phyloP scores from a whole-genome alignment of 2,888 invertebrate genomes.

The Liposcelis brunnea region DNA sequence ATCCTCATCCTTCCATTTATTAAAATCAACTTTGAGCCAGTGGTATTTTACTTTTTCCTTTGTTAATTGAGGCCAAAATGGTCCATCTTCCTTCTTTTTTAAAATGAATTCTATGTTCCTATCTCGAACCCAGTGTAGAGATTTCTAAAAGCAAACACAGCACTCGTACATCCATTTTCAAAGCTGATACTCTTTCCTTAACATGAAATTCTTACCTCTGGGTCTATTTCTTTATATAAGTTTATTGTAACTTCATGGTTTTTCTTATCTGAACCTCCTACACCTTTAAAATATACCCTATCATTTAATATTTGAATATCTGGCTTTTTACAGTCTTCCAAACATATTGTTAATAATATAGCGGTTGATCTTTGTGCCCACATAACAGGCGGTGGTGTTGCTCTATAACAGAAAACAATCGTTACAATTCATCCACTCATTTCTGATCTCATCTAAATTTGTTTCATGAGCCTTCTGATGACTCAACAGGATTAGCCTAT shows the following conservation, averaged over 20 bases:
- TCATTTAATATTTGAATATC: constrained; percentile 47
- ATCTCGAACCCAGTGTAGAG: constrained; percentile 29
- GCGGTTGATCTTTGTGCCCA: constrained; percentile 85
- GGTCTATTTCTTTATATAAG: constrained; percentile 63
- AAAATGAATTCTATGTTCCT: constrained; percentile 34
- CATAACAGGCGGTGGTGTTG: constrained; percentile 64
- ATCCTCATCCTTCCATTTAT: constrained; percentile 95
- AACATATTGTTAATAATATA: constrained; percentile 73
- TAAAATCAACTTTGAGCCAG: constrained; percentile 94
- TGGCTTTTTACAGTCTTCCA: constrained; percentile 78
- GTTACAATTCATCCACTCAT: background rate
- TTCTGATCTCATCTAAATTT: too few relatives aligned
- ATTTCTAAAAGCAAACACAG: constrained; percentile 28
- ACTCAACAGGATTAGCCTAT: too few relatives aligned
- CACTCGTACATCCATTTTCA: background rate
- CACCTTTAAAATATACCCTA: constrained; percentile 40
- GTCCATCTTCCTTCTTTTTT: constrained; percentile 43
- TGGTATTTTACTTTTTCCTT: constrained; percentile 80
- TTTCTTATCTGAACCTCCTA: constrained; percentile 68
- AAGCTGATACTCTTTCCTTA: too few relatives aligned
- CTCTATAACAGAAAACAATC: constrained; percentile 27
- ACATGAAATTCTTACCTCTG: constrained; percentile 53
- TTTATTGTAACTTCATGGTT: constrained; percentile 76
- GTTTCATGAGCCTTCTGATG: too few relatives aligned
- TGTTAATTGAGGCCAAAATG: constrained; percentile 78